Evolutionary conservation across 2,113 vertebrate species (phyloP), one percentile per base, ranked within the genome.

Genomic region (Capreolus pygargus): DNA sequence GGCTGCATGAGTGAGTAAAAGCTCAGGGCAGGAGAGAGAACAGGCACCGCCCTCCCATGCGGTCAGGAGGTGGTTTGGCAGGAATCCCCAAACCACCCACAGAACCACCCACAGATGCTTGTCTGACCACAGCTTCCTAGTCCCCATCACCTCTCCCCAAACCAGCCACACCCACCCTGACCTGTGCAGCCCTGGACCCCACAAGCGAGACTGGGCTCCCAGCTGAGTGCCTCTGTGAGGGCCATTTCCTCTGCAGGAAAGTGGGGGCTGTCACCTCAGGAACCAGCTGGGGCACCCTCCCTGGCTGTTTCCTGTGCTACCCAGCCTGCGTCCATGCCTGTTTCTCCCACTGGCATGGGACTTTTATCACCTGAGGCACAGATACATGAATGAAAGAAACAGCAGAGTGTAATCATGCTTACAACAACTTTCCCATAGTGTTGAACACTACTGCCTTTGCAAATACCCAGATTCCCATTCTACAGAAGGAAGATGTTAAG

Each of bases 191-290:
- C 16, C 88, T 14, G 12, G 19, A 54, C 30, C 74, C 27, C 6
- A 39, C 15, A 6, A 0, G 8, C 3, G 2, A 79, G 1, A 17
- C 21, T 16, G 25, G 6, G 19, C 86, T 58, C 45, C 78, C 13
- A 27, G 4, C 23, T 19, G 10, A 1, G 6, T 8, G 14, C 16
- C n/a, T 60, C 16, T 25, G 60, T 15, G 21, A 81, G 11, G 39
- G 9, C 21, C 82, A 33, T 39, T 85, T 70, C 19, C 70, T 43
- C 43, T 52, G 25, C 30, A 23, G 1, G 4, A 33, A 82, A 60
- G 61, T 2, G 55, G 25, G 7, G 83, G 47, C 23, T 36, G 36
- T 61, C 55, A 36, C 25, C 27, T 17, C 25, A 39, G 43, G 27
- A 95, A 19, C 33, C 85, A 52, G 85, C 47, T 2, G 9, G 8